Conservation (phyloP, 2,113 vertebrate species). For the Sakesphorus luctuosus region DNA sequence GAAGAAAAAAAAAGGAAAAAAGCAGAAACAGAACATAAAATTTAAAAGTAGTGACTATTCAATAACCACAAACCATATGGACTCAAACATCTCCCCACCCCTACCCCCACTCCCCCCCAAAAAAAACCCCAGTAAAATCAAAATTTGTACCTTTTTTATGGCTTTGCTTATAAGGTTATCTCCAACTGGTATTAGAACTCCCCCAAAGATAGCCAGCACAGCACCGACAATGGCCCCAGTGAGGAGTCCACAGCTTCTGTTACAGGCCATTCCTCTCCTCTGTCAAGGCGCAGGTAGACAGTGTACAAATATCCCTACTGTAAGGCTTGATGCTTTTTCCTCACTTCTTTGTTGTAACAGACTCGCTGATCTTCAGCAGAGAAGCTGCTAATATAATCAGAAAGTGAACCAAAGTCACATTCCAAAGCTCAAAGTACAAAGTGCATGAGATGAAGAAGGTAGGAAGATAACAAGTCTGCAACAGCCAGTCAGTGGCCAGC, state of each 20-base stretch:
- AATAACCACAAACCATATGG: not conserved
- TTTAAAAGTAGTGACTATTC: not conserved
- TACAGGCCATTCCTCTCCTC: constrained; percentile 76
- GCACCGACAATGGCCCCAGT: constrained; percentile 80
- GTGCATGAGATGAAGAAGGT: not conserved
- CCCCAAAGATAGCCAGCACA: constrained; percentile 83
- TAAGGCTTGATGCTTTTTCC: not conserved
- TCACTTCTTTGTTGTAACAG: not conserved
- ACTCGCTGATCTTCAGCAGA: not conserved
- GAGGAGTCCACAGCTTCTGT: constrained; percentile 76
- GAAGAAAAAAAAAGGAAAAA: not conserved
- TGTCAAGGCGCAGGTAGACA: not conserved
- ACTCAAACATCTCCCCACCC: no score
- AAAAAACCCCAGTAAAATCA: not conserved
- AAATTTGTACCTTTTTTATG: constrained; percentile 82
- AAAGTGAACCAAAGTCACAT: constrained; percentile 43
- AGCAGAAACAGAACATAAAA: not conserved
- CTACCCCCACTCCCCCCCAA: not conserved
- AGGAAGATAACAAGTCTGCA: constrained; percentile 1
- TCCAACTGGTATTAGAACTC: constrained; percentile 87
- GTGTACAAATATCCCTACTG: not conserved
- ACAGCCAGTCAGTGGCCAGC: not conserved
- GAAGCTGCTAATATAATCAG: constrained; percentile 54
- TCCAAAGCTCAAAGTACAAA: constrained; percentile 73
- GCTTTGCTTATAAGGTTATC: constrained; percentile 78